Evolutionary conservation across 2,797 vertebrate genomes (phyloP).

Genomic region (Parauchenoglanis punctatus): DNA sequence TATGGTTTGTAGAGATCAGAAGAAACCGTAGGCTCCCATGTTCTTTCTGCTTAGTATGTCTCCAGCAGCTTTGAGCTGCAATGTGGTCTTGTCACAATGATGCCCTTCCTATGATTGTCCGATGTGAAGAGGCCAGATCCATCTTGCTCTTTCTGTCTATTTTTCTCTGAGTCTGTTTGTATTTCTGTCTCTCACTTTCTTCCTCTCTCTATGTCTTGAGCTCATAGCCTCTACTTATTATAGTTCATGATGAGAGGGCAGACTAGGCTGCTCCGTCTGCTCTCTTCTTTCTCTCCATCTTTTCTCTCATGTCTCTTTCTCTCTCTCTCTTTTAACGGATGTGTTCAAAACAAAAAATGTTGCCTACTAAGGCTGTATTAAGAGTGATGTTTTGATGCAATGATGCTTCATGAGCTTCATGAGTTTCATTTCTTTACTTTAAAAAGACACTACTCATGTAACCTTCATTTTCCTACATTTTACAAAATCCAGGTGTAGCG

Average conservation of each 20-base stretch:
- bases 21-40: not conserved
- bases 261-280: constrained; percentile 25
- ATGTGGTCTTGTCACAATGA: constrained; percentile 71
- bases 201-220: constrained; percentile 48
- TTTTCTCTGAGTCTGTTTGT: constrained; percentile 41
- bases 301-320: not conserved
- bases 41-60: constrained; percentile 60
- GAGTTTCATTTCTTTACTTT: not conserved
- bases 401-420: not conserved
- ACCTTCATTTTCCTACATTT: not conserved
- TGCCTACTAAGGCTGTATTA: not conserved
- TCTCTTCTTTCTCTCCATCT: constrained; percentile 19
- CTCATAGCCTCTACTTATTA: constrained; percentile 12
- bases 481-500: not conserved
- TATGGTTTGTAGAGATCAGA: not conserved
- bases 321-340: not conserved
- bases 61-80: constrained; percentile 72
- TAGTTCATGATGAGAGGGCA: constrained; percentile 8
- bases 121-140: constrained; percentile 61
- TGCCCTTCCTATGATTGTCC: constrained; percentile 73
- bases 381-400: not conserved
- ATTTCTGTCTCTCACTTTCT: constrained; percentile 43
- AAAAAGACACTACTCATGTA: not conserved
- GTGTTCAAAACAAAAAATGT: not conserved
- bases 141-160: constrained; percentile 53